Conservation (phyloP, 2,113 vertebrate genomes). For the Empidonax alnorum region DNA sequence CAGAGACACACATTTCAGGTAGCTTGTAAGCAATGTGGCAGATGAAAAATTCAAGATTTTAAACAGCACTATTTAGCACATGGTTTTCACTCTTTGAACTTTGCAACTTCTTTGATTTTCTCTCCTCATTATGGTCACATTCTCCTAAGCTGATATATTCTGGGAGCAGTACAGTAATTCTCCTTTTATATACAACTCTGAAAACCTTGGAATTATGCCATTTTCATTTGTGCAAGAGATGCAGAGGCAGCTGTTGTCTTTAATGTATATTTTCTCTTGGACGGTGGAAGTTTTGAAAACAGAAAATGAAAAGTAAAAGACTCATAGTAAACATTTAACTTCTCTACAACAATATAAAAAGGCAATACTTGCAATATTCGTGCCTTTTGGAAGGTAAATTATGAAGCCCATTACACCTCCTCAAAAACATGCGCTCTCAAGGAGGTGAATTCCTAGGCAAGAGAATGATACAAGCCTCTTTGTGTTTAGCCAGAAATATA, state of each 20-base stretch:
- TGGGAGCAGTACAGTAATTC: slow-evolving; percentile 39
- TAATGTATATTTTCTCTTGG: neutral
- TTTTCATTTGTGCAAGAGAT: slow-evolving; percentile 32
- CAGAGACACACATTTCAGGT: neutral
- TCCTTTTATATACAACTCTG: slow-evolving; percentile 48
- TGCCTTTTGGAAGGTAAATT: slow-evolving; percentile 3
- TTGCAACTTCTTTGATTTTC: slow-evolving; percentile 41
- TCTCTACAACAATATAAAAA: neutral
- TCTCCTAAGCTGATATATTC: slow-evolving; percentile 29
- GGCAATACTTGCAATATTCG: neutral
- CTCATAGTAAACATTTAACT: neutral
- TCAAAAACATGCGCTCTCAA: neutral
- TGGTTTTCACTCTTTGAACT: slow-evolving; percentile 52
- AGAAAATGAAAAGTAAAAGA: neutral
- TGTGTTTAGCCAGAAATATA: neutral
- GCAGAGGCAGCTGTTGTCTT: neutral
- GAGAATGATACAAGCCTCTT: neutral
- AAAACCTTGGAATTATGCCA: slow-evolving; percentile 56
- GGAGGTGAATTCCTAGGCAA: neutral
- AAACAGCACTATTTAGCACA: neutral
- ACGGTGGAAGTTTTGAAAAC: neutral
- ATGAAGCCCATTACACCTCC: neutral
- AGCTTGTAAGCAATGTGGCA: neutral
- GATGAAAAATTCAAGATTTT: neutral
- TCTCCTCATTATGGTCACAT: slow-evolving; percentile 44